phyloP scores from a whole-genome alignment of 2,113 vertebrate genomes.

The Blennius ocellaris region DNA sequence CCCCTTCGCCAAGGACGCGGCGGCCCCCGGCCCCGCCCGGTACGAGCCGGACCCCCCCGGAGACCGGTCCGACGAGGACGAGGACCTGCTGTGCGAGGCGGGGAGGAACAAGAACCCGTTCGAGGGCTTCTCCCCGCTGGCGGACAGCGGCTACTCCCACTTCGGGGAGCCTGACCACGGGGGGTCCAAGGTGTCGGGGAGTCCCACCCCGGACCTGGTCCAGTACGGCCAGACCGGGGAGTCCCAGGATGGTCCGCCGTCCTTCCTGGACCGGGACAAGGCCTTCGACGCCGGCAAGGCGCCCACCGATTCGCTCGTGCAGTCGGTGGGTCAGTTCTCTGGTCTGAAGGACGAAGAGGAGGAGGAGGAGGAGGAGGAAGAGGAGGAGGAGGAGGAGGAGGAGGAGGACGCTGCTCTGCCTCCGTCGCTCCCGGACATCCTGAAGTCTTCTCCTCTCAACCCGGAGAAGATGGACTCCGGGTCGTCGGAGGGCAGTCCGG shows the following conservation, averaged over 20 bases:
- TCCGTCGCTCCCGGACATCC: constrained; percentile 91
- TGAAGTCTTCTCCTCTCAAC: constrained; percentile 92
- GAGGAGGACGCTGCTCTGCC: constrained; percentile 84
- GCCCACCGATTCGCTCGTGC: constrained; percentile 81
- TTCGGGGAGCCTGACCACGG: constrained; percentile 77
- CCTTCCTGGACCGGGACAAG: constrained; percentile 85
- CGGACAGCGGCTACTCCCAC: constrained; percentile 72
- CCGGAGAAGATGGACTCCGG: constrained; percentile 82
- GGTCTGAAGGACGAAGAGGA: constrained; percentile 79
- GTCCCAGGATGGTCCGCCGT: constrained; percentile 80
- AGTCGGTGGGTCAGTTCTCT: constrained; percentile 83
- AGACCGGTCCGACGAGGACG: constrained; percentile 77
- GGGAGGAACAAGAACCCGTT: constrained; percentile 81
- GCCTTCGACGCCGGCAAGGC: constrained; percentile 85
- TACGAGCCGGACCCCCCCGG: constrained; percentile 64
- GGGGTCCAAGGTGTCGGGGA: constrained; percentile 86
- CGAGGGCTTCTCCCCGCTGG: constrained; percentile 76
- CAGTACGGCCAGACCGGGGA: constrained; percentile 90
- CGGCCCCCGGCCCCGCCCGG: constrained; percentile 63
- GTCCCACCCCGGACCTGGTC: constrained; percentile 94
- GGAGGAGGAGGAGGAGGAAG: constrained; percentile 50
- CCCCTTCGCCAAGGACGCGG: constrained; percentile 69
- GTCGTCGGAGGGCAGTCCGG: constrained; percentile 82
- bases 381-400: constrained; percentile 65
- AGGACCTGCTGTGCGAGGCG: constrained; percentile 78